phyloP scores from a whole-genome alignment of 2,113 vertebrate genomes.

The Maccullochella peelii region DNA sequence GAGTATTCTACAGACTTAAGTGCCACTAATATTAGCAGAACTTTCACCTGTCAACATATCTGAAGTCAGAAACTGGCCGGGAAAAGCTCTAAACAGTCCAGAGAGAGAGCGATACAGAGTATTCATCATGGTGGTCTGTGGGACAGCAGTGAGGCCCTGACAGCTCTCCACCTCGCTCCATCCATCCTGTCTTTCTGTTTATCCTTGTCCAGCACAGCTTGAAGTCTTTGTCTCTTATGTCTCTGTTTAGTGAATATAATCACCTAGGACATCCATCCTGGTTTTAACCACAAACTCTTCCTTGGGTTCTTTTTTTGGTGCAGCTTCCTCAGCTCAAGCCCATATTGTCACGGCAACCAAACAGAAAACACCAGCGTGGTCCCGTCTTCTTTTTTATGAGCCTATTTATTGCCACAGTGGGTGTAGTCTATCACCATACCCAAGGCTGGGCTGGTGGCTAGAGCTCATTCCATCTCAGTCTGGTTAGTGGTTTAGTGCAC shows the following conservation, averaged over 20 bases:
- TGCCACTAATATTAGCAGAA: neutral
- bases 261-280: slow-evolving; percentile 22
- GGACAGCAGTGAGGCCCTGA: slow-evolving; percentile 6
- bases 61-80: neutral
- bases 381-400: slow-evolving; percentile 19
- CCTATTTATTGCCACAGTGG: slow-evolving; percentile 47
- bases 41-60: slow-evolving; percentile 18
- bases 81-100: slow-evolving; percentile 2
- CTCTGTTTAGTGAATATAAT: slow-evolving; percentile 34
- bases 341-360: slow-evolving; percentile 56
- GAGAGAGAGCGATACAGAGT: neutral
- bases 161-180: slow-evolving; percentile 27
- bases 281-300: slow-evolving; percentile 25
- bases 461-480: slow-evolving; percentile 32
- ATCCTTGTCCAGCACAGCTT: slow-evolving; percentile 2
- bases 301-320: slow-evolving; percentile 26
- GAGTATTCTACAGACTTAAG: neutral
- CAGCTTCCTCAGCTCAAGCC: slow-evolving; percentile 22
- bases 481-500: slow-evolving; percentile 32
- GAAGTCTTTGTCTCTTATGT: slow-evolving; percentile 27
- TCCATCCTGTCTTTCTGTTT: slow-evolving; percentile 42
- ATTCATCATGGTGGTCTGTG: neutral
- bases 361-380: slow-evolving; percentile 56
- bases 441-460: neutral
- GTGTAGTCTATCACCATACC: slow-evolving; percentile 41